Evolutionary conservation across 2,888 invertebrate species (phyloP), one percentile per base, ranked within the genome.

Genomic region (Microplitis manilae): DNA sequence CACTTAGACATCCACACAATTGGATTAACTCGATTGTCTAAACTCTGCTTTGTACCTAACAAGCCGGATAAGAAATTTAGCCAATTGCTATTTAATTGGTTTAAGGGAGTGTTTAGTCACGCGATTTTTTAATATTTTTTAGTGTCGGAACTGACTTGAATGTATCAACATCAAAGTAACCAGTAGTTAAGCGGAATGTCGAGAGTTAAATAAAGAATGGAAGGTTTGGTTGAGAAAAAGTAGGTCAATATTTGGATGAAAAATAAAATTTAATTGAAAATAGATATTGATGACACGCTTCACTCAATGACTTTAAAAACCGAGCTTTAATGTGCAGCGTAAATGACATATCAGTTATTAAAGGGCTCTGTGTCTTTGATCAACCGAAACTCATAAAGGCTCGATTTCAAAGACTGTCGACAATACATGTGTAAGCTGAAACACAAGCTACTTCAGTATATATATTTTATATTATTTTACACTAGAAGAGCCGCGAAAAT

Each of bases 1-100:
- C 70, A 30, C 20, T 41, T 50, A 30, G 30, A 50, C 50, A 50
- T 13, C 65, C 59, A 65, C n/a, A 73, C 30, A 59, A 67, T 73
- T 65, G 59, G 67, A 73, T 73, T 73, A 50, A 50, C 38, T 67
- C 30, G 50, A 50, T 40, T 50, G 67, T n/a, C 61, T n/a, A 59
- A 41, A 17, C 41, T 41, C 41, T 17, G 17, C 62, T 60, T 68
- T 75, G 65, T 75, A 77, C 73, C 79, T 80, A 78, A 70, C 80
- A 75, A 79, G 76, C 75, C 72, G 65, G 81, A 82, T 83, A 83
- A 83, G 83, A 79, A 80, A 81, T 82, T 81, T 77, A 75, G 77
- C 79, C 79, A 82, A 82, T 79, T 80, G 81, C 79, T 79, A 79
- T 82, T 83, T 83, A 83, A 83, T 83, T 82, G 81, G 30, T 80